Evolutionary conservation across 2,888 invertebrate genomes (phyloP).

Genomic region (Craniophora ligustri): DNA sequence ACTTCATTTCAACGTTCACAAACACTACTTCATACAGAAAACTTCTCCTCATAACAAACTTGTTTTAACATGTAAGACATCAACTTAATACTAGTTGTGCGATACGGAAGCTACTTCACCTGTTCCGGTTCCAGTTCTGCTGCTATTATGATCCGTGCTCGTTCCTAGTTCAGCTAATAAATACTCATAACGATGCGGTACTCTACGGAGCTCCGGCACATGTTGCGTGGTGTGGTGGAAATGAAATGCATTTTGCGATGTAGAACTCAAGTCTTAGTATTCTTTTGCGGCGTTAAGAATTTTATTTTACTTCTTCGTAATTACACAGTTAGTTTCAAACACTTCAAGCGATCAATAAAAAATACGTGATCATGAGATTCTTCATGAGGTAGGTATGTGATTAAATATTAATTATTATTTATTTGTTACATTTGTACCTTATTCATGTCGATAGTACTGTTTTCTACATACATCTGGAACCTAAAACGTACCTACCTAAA

Average conservation of each 20-base stretch:
- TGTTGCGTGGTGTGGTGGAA: background rate
- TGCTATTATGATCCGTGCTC: conserved; percentile 11
- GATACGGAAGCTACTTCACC: background rate
- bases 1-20: background rate
- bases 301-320: too few relatives aligned
- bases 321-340: too few relatives aligned
- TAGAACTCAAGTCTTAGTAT: background rate
- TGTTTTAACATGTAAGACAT: background rate
- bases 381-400: too few relatives aligned
- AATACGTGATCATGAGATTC: too few relatives aligned
- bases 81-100: conserved; percentile 1
- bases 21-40: background rate
- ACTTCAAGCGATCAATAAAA: too few relatives aligned
- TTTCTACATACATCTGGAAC: too few relatives aligned
- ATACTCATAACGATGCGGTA: conserved; percentile 9
- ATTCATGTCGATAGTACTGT: too few relatives aligned
- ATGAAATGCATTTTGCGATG: background rate
- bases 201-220: background rate
- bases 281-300: background rate
- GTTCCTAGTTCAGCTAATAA: background rate
- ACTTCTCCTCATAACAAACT: background rate
- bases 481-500: too few relatives aligned
- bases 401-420: too few relatives aligned
- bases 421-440: too few relatives aligned
- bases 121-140: background rate